Evolutionary conservation across 2,888 invertebrate species (phyloP).

Genomic region (Leucophora obtusa): DNA sequence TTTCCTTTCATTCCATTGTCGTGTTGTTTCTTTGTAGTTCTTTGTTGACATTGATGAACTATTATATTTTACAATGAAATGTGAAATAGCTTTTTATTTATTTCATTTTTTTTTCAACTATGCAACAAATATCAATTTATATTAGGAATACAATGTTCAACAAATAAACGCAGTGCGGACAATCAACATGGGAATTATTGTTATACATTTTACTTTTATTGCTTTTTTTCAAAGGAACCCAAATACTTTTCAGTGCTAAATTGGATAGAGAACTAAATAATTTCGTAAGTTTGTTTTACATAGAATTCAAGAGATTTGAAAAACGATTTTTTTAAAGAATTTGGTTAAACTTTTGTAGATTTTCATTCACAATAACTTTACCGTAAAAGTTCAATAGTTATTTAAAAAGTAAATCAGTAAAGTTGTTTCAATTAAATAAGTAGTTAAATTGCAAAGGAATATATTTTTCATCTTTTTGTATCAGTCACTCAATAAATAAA

Average conservation of each 20-base stretch:
- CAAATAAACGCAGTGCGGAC: slow-evolving; percentile 22
- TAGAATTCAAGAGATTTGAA: too few relatives aligned
- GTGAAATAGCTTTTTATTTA: slow-evolving; percentile 22
- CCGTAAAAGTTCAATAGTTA: too few relatives aligned
- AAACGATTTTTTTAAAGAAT: too few relatives aligned
- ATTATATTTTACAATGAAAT: slow-evolving; percentile 14
- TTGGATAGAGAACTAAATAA: background rate
- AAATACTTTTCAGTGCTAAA: background rate
- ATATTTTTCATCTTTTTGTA: too few relatives aligned
- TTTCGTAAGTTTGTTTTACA: too few relatives aligned
- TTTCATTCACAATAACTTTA: too few relatives aligned
- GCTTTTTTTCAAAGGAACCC: background rate
- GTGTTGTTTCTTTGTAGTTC: too few relatives aligned
- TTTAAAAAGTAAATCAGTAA: too few relatives aligned
- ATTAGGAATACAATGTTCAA: background rate
- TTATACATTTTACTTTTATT: background rate
- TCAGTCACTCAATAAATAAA: too few relatives aligned
- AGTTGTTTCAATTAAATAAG: too few relatives aligned
- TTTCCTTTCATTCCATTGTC: background rate
- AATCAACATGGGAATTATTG: slow-evolving; percentile 21
- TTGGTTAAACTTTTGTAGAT: too few relatives aligned
- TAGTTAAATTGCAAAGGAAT: too few relatives aligned
- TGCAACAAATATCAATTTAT: slow-evolving; percentile 44
- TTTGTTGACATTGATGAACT: slow-evolving; percentile 52
- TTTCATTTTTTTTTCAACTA: slow-evolving; percentile 30